Percentiles rank a stretch among this genome's conserved stretches.
Conservation (phyloP, 2,797 vertebrate species). For the Hypotaenidia okinawae region DNA sequence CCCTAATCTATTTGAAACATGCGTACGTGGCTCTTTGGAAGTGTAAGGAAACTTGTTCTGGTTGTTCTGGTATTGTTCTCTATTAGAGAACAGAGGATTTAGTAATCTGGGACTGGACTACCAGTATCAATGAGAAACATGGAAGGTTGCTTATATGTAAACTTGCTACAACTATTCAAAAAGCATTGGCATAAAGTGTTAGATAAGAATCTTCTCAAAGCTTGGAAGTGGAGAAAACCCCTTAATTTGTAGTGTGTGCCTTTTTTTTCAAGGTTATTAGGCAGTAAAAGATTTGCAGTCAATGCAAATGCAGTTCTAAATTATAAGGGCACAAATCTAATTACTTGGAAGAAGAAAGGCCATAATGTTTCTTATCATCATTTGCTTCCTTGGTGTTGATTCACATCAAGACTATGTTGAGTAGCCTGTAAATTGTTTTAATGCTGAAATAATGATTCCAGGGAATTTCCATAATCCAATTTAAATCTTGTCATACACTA, state of each 20-base stretch:
- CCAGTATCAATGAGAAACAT: background rate
- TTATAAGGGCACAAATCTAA: background rate
- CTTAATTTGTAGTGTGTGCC: background rate
- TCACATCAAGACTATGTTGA: background rate
- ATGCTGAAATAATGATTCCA: background rate
- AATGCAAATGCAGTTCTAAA: background rate
- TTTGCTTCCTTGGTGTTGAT: background rate
- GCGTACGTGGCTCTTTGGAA: background rate
- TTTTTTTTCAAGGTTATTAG: background rate
- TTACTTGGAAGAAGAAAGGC: background rate
- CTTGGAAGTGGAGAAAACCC: background rate
- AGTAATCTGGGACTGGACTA: background rate
- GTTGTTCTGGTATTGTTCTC: background rate
- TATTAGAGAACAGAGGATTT: background rate
- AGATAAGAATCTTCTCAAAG: background rate
- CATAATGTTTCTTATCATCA: background rate
- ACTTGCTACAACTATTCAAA: background rate
- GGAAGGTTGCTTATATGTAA: background rate
- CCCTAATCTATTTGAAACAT: background rate
- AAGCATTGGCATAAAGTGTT: background rate
- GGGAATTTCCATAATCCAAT: background rate
- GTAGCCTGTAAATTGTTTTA: background rate
- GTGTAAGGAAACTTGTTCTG: background rate
- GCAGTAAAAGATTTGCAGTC: background rate
- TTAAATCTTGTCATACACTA: background rate